Conservation (phyloP, 2,797 vertebrate genomes). For the Halcyon chelicuti region DNA sequence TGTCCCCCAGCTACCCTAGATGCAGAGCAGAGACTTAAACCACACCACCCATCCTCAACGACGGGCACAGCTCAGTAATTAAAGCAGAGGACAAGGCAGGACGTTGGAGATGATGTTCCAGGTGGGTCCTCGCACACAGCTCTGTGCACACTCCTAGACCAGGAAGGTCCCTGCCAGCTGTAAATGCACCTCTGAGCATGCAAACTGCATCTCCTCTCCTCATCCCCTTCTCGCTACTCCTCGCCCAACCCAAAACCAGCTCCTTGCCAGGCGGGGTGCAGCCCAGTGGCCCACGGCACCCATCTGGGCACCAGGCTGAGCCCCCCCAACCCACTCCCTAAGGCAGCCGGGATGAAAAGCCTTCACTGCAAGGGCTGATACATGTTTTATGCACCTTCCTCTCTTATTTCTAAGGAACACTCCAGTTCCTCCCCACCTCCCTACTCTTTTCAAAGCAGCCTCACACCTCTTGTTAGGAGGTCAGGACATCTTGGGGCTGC, state of each 20-base stretch:
- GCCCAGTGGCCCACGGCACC: accelerated
- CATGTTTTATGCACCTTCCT: not conserved
- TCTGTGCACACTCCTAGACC: not conserved
- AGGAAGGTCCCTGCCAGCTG: not conserved
- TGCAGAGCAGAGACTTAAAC: not conserved
- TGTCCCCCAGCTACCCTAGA: not conserved
- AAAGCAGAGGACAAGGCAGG: accelerated
- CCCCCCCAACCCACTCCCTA: not conserved
- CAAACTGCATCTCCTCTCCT: accelerated
- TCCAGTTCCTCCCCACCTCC: not conserved
- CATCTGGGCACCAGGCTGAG: accelerated
- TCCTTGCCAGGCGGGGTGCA: not conserved
- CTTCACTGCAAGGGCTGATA: accelerated
- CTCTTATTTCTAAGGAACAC: not conserved
- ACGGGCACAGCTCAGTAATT: not conserved
- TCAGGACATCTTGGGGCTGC: accelerated
- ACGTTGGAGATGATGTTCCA: accelerated
- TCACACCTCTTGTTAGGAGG: not conserved
- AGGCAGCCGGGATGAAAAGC: not conserved
- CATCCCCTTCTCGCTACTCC: accelerated
- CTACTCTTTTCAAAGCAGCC: not conserved
- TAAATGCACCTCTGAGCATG: accelerated
- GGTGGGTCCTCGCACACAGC: accelerated
- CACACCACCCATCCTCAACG: accelerated
- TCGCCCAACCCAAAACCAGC: not conserved